phyloP scores from a whole-genome alignment of 2,797 vertebrate genomes.

The Pristis pectinata region DNA sequence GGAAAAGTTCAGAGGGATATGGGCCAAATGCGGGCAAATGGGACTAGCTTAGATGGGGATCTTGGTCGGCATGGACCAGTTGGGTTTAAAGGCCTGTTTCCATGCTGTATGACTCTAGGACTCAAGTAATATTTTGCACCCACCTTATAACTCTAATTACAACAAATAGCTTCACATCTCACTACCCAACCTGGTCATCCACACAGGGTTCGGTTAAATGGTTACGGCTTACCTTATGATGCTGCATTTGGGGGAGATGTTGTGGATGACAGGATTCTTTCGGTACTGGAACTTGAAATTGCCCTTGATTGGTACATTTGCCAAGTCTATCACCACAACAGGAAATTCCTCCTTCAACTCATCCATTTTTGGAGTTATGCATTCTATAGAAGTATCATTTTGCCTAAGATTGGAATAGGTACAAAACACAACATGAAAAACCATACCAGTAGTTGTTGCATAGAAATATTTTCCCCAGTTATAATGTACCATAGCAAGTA shows the following conservation, averaged over 20 bases:
- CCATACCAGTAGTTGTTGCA: not conserved
- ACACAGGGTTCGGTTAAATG: not conserved
- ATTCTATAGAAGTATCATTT: constrained; percentile 58
- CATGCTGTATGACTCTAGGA: too few species aligned
- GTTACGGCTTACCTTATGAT: constrained; percentile 61
- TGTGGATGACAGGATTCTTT: constrained; percentile 67
- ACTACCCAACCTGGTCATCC: too few species aligned
- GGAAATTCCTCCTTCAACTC: constrained; percentile 59
- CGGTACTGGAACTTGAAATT: constrained; percentile 72
- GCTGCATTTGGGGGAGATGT: constrained; percentile 71
- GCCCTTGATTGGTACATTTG: constrained; percentile 53
- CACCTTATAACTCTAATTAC: too few species aligned
- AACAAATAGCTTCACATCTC: not conserved
- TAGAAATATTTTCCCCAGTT: not conserved
- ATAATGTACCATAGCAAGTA: constrained; percentile 39
- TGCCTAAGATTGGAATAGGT: constrained; percentile 40
- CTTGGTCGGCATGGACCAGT: too few species aligned
- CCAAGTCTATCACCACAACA: constrained; percentile 71
- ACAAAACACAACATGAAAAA: not conserved
- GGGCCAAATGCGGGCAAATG: too few species aligned
- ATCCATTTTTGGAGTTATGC: constrained; percentile 55
- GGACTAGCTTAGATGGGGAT: too few species aligned
- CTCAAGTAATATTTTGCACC: not conserved
- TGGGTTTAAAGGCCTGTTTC: too few species aligned
- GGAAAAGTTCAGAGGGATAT: too few species aligned